Conservation (phyloP, 1,140 invertebrate genomes). For the Nebria ingens region DNA sequence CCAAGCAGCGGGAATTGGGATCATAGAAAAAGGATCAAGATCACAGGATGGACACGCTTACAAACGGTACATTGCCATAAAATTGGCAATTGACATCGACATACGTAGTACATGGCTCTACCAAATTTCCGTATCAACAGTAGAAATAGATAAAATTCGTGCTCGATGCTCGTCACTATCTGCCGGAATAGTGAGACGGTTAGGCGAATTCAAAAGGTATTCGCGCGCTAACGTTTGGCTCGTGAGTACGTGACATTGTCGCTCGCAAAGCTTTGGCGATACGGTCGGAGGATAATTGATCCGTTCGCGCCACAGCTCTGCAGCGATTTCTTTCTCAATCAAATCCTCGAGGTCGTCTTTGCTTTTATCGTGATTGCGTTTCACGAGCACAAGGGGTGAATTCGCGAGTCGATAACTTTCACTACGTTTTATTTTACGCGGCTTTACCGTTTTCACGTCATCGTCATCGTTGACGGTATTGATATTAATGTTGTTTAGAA, state of each 20-base stretch:
- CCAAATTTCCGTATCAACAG: slow-evolving; percentile 66
- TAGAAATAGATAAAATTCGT: slow-evolving; percentile 42
- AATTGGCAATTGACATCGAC: neutral
- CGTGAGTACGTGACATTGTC: slow-evolving; percentile 21
- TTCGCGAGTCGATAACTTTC: slow-evolving; percentile 81
- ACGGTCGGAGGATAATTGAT: slow-evolving; percentile 59
- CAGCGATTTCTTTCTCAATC: slow-evolving; percentile 47
- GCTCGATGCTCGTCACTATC: slow-evolving; percentile 42
- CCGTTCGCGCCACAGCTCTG: slow-evolving; percentile 51
- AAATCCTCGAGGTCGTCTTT: slow-evolving; percentile 34
- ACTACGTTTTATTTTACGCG: slow-evolving; percentile 59
- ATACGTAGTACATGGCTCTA: slow-evolving; percentile 28
- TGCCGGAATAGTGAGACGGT: slow-evolving; percentile 42
- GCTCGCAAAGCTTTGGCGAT: slow-evolving; percentile 31
- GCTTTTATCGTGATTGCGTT: slow-evolving; percentile 22
- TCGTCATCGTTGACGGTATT: slow-evolving; percentile 10
- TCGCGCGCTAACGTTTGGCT: slow-evolving; percentile 35
- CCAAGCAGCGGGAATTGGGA: no score
- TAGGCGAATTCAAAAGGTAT: slow-evolving; percentile 35
- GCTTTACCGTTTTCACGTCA: slow-evolving; percentile 13
- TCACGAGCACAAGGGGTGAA: slow-evolving; percentile 46
- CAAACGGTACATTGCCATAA: neutral
- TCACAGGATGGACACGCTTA: neutral
- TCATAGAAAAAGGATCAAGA: no score
- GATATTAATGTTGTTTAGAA: slow-evolving; percentile 12